Evolutionary conservation across 2,888 invertebrate genomes (phyloP), one percentile per base, ranked within the genome.

Genomic region (Xestoiulus laeticollis): DNA sequence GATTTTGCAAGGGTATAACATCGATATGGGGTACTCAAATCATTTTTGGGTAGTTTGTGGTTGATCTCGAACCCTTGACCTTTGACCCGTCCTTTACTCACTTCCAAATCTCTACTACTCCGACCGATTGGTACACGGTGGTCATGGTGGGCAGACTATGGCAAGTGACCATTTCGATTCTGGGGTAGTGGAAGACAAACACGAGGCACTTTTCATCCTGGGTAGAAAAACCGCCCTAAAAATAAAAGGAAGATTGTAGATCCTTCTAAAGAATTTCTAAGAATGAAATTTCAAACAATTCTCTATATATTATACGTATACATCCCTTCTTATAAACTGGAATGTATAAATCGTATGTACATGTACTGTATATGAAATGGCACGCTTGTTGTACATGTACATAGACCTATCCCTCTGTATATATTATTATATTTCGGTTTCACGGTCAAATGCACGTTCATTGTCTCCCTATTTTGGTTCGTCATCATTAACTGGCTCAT

Each of bases 151-250:
- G 87, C 30, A 84, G 6, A 30, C 85, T 86, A 16, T 78, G 86
- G 22, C 88, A 88, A n/a, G 26, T 78, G 1, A 68, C 32, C 43
- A 88, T 68, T 33, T 85, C 59, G 8, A 86, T 85, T 68, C 33
- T 68, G 48, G 88, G 88, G 43, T 86, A 88, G 22, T 88, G 78
- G 43, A 86, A 85, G 32, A 86, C 86, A 32, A 26, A 88, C 14
- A 68, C 86, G 14, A 88, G 22, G 26, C 88, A 88, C 88, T 44
- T 88, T 86, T 88, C 88, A 12, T 86, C 88, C 16, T 33, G 22
- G n/a, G 85, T 59, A 0, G 53, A 44, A 86, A 59, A 59, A 12
- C 88, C 88, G 16, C 88, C 88, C 88, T 88, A 32, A 12, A 86
- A 85, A 22, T 16, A 0, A 83, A 82, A 82, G 32, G 16, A 48